Conservation (phyloP, 2,797 vertebrate genomes). For the Sebastes flavidus region DNA sequence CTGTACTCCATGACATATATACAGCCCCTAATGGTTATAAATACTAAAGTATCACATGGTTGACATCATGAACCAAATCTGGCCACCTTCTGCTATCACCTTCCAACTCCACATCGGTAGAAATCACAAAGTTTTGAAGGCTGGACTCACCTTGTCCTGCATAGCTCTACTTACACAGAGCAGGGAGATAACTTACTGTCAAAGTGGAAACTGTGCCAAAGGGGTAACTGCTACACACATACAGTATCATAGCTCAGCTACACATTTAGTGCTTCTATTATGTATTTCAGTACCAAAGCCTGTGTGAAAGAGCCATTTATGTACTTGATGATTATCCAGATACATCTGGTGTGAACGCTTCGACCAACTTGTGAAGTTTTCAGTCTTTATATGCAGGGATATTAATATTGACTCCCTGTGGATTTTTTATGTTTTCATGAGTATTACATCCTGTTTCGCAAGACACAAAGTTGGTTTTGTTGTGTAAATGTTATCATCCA, state of each 20-base stretch:
- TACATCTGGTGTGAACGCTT: neutral
- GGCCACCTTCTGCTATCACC: conserved; percentile 72
- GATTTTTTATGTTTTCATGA: conserved; percentile 29
- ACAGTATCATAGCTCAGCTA: neutral
- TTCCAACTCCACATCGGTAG: conserved; percentile 65
- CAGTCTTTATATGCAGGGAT: conserved; percentile 30
- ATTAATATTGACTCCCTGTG: conserved; percentile 17
- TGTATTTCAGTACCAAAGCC: conserved; percentile 18
- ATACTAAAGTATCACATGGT: conserved; percentile 76
- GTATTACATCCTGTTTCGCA: conserved; percentile 26
- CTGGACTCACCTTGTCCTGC: conserved; percentile 81
- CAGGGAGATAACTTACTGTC: conserved; percentile 38
- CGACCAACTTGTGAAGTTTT: neutral
- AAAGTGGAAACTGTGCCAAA: conserved; percentile 66
- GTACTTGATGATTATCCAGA: neutral
- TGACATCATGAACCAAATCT: conserved; percentile 80
- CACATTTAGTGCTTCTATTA: conserved; percentile 33
- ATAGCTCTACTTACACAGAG: conserved; percentile 61
- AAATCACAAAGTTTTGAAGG: conserved; percentile 79
- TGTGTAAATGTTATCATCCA: conserved; percentile 35
- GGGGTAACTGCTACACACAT: conserved; percentile 16
- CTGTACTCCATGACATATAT: conserved; percentile 75
- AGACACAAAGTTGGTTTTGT: conserved; percentile 24
- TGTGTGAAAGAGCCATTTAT: neutral
- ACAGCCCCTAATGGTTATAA: conserved; percentile 80